phyloP scores from a whole-genome alignment of 2,113 vertebrate genomes.

The Diphyllodes magnificus region DNA sequence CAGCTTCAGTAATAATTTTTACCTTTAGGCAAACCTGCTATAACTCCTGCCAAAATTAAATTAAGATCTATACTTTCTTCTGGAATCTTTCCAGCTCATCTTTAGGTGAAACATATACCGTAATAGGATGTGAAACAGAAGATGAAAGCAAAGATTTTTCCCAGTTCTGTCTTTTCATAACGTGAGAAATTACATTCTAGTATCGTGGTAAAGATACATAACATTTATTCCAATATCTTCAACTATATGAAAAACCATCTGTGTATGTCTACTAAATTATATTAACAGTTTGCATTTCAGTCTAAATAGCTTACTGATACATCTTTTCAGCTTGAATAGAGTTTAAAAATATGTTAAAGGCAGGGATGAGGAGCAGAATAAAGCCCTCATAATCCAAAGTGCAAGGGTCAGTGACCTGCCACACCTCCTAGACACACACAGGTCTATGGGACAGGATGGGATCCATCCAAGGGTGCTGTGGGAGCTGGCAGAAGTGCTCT shows the following conservation, averaged over 20 bases:
- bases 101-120: neutral
- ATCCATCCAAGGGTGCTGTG: neutral
- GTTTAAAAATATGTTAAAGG: neutral
- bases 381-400: neutral
- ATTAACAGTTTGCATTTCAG: neutral
- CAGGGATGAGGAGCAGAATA: neutral
- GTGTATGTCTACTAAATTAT: neutral
- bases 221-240: neutral
- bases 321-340: neutral
- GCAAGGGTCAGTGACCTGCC: neutral
- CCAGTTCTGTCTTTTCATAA: neutral
- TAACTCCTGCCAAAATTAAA: slow-evolving; percentile 35
- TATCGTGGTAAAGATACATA: neutral
- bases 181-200: neutral
- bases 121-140: neutral
- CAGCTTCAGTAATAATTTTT: neutral
- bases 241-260: neutral
- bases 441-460: fast-evolving
- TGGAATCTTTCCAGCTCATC: slow-evolving; percentile 32
- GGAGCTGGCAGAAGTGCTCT: neutral
- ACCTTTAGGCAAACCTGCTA: neutral
- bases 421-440: neutral
- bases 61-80: neutral
- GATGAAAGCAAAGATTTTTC: slow-evolving; percentile 4
- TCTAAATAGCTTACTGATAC: neutral